A percentile compares a stretch with the other conserved stretches of the same genome.
phyloP scores from a whole-genome alignment of 2,888 invertebrate species.

The Hartigia nigra region DNA sequence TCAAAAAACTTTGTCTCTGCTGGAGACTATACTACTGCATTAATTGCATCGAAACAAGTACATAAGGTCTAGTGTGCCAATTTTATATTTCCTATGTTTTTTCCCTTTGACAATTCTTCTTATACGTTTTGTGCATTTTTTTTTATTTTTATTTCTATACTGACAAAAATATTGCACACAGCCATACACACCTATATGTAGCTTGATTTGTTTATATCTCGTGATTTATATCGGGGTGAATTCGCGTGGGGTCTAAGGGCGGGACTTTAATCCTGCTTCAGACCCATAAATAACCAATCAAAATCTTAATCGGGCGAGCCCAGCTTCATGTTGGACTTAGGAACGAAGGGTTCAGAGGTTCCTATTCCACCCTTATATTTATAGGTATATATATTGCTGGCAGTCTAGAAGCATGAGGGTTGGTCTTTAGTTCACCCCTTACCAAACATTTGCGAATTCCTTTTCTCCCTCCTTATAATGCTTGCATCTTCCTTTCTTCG shows the following conservation, averaged over 20 bases:
- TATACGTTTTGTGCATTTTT: background rate
- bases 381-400: background rate
- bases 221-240: background rate
- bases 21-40: background rate
- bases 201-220: background rate
- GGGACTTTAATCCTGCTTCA: conserved; percentile 21
- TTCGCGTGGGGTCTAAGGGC: background rate
- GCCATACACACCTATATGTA: background rate
- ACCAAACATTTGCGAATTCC: background rate
- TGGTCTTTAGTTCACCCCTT: background rate
- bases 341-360: background rate
- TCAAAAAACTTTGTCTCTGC: background rate
- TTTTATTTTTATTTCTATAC: background rate
- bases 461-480: background rate
- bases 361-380: background rate
- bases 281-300: conserved; percentile 34
- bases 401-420: background rate
- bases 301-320: conserved; percentile 27
- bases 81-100: background rate
- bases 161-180: background rate
- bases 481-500: background rate
- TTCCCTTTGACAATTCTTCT: background rate
- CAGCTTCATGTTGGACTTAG: conserved; percentile 7
- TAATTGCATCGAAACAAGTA: background rate
- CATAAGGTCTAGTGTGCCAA: background rate